phyloP scores from a whole-genome alignment of 2,797 vertebrate genomes.

The Dendrocincla tyrannina region DNA sequence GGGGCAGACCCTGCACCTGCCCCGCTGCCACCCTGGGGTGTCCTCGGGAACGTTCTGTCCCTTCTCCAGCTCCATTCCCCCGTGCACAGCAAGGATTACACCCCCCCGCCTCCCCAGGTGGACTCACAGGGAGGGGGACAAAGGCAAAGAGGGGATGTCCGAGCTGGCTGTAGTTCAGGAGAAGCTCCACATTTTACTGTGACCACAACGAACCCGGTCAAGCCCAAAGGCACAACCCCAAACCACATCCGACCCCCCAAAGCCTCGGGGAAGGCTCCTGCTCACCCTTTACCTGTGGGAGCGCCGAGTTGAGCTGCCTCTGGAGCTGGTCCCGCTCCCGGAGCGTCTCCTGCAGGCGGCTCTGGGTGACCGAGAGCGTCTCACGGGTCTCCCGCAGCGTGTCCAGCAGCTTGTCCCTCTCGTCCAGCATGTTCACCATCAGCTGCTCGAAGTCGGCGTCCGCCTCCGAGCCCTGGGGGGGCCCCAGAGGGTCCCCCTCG shows the following conservation, averaged over 20 bases:
- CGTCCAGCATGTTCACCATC: slow-evolving; percentile 99
- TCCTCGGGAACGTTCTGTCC: background rate
- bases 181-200: rapidly evolving
- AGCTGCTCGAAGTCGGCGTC: slow-evolving; percentile 97
- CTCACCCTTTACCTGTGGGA: slow-evolving; percentile 88
- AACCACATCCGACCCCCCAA: background rate
- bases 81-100: rapidly evolving
- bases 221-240: background rate
- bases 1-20: rapidly evolving
- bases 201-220: rapidly evolving
- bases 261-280: background rate
- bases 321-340: slow-evolving; percentile 95
- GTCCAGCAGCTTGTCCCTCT: slow-evolving; percentile 95
- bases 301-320: slow-evolving; percentile 92
- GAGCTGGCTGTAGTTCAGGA: background rate
- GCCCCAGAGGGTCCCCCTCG: slow-evolving; percentile 91
- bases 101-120: background rate
- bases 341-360: slow-evolving; percentile 86
- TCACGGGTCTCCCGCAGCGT: slow-evolving; percentile 94
- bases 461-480: slow-evolving; percentile 86
- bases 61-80: background rate
- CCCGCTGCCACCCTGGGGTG: background rate
- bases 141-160: background rate
- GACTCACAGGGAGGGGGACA: rapidly evolving
- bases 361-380: slow-evolving; percentile 89